Evolutionary conservation across 2,113 vertebrate species (phyloP).

Genomic region (Cephalopholis sonnerati): DNA sequence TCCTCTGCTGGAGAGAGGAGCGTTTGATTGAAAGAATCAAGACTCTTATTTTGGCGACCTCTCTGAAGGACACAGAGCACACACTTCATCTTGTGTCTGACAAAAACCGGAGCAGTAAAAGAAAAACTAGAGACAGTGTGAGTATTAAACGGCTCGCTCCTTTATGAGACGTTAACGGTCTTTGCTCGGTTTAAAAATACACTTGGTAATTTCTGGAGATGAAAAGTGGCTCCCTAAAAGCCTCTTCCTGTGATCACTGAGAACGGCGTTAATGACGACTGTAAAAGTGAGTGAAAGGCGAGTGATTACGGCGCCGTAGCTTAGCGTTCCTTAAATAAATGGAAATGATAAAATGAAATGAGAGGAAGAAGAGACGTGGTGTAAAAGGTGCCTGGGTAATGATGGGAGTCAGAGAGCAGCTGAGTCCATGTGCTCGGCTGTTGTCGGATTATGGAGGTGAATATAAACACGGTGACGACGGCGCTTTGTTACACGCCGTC

Average conservation of each 20-base stretch:
- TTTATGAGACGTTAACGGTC: constrained; percentile 33
- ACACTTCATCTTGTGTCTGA: background rate
- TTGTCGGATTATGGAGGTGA: background rate
- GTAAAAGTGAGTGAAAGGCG: constrained; percentile 54
- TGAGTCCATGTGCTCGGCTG: background rate
- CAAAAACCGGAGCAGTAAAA: constrained; percentile 18
- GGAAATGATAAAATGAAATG: constrained; percentile 46
- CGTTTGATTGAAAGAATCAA: constrained; percentile 34
- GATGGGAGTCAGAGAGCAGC: background rate
- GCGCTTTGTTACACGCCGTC: background rate
- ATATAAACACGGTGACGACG: constrained; percentile 10
- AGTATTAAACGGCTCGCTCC: background rate
- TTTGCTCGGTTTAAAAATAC: constrained; percentile 40
- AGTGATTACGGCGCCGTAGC: constrained; percentile 19
- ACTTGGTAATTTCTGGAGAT: constrained; percentile 33
- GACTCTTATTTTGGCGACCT: constrained; percentile 15
- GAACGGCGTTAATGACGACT: constrained; percentile 54
- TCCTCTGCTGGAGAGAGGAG: constrained; percentile 6
- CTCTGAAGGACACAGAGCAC: constrained; percentile 28
- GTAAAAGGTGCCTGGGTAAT: constrained; percentile 39
- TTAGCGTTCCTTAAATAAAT: constrained; percentile 50
- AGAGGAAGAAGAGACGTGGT: background rate
- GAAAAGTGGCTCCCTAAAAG: constrained; percentile 61
- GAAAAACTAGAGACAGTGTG: background rate
- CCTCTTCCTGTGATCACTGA: constrained; percentile 38